These are phyloP conservation scores for Acanthopagrus latus DNA, from an alignment of 2,797 vertebrate species.

Conservation along the genomic window DNA sequence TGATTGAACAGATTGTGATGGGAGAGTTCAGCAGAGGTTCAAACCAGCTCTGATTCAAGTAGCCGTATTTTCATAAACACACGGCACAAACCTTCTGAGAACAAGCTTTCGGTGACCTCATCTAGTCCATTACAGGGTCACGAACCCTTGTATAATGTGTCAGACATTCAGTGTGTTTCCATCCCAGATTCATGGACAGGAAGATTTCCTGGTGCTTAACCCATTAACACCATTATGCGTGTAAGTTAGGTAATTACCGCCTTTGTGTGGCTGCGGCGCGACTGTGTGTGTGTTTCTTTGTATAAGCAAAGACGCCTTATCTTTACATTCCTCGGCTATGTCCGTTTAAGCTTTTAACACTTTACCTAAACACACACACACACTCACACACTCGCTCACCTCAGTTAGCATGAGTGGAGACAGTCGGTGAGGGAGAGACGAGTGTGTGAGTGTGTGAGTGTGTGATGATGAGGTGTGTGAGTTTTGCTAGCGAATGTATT, in stretches of 20 bases:
- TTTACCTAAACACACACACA: conserved; percentile 61
- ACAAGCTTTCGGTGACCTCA: conserved; percentile 29
- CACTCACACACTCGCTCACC: conserved; percentile 35
- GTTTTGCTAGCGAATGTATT: conserved; percentile 52
- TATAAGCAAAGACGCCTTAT: conserved; percentile 68
- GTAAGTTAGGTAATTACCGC: conserved; percentile 59
- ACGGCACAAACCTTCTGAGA: background rate
- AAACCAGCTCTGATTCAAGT: conserved; percentile 7
- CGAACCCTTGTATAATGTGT: conserved; percentile 59
- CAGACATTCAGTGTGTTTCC: conserved; percentile 30
- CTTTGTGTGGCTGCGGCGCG: conserved; percentile 3
- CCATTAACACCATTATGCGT: conserved; percentile 55
- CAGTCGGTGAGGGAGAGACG: background rate
- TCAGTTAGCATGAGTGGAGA: conserved; percentile 33
- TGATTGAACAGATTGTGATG: conserved; percentile 2
- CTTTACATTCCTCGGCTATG: conserved; percentile 75
- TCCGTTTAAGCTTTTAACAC: conserved; percentile 78
- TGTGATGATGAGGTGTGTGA: conserved; percentile 38
- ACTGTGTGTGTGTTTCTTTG: conserved; percentile 38
- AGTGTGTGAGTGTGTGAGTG: conserved; percentile 24
- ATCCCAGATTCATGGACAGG: conserved; percentile 19
- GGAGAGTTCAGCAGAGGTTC: conserved; percentile 30
- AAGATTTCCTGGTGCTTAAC: conserved; percentile 50
- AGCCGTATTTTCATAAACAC: conserved; percentile 5
- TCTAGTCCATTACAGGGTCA: conserved; percentile 32